Conservation (phyloP, 2,113 vertebrate species). For the Propithecus coquereli region DNA sequence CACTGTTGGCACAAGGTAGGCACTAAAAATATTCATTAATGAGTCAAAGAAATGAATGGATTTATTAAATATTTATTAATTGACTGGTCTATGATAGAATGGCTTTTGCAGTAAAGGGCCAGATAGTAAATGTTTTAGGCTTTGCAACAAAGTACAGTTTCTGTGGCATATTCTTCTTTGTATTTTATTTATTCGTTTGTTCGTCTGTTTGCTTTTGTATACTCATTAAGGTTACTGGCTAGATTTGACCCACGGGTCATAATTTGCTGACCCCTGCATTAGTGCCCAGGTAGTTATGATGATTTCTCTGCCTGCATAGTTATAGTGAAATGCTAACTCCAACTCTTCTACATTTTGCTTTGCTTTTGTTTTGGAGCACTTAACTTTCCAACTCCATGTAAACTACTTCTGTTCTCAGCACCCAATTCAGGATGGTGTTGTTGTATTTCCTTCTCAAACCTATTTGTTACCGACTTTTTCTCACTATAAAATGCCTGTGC, state of each 20-base stretch:
- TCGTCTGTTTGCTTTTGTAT: neutral
- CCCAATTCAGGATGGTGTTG: neutral
- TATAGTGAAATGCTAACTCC: neutral
- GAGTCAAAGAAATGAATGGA: neutral
- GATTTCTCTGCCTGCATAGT: neutral
- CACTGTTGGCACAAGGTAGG: neutral
- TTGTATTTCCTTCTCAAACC: neutral
- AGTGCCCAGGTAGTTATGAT: neutral
- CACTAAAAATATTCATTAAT: neutral
- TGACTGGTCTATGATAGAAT: neutral
- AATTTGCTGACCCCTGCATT: neutral
- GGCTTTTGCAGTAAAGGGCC: neutral
- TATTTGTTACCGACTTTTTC: slow-evolving; percentile 22
- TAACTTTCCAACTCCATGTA: neutral
- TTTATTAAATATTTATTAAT: neutral
- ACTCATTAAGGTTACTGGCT: neutral
- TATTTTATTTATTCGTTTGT: neutral
- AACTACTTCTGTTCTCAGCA: slow-evolving; percentile 26
- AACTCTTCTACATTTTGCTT: neutral
- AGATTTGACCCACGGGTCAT: neutral
- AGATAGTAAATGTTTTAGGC: neutral
- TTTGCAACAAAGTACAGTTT: neutral
- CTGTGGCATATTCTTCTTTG: neutral
- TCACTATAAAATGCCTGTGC: neutral
- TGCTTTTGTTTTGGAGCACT: neutral